A percentile compares a stretch with the other conserved stretches of the same genome.
These are phyloP conservation scores for Drosophila pseudoananassae DNA, from an alignment of 1,140 invertebrate species.

Conservation along the genomic window DNA sequence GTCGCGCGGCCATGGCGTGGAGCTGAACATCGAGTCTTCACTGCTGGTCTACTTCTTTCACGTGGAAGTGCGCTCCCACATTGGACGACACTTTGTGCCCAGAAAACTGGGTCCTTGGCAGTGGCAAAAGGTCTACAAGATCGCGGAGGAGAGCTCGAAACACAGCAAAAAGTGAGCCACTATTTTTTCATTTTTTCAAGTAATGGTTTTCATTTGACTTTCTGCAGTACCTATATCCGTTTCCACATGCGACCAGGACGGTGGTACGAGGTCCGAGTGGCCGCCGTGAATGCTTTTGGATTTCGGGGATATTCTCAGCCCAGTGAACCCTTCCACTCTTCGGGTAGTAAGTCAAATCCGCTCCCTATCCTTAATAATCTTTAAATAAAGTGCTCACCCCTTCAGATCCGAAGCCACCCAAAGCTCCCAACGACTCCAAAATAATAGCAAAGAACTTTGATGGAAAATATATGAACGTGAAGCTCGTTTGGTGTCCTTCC, in stretches of 20 bases:
- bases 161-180: constrained; percentile 51
- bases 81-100: constrained; percentile 85
- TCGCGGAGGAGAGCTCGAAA: constrained; percentile 60
- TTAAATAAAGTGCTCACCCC: neutral
- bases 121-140: constrained; percentile 80
- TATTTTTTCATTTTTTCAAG: neutral
- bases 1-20: constrained; percentile 74
- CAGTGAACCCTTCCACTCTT: constrained; percentile 87
- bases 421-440: constrained; percentile 87
- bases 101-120: constrained; percentile 86
- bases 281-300: constrained; percentile 89
- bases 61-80: constrained; percentile 86
- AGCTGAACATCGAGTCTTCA: constrained; percentile 74
- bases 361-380: neutral
- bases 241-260: constrained; percentile 88
- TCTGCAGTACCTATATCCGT: constrained; percentile 84
- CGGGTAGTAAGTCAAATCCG: constrained; percentile 79
- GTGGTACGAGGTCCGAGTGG: constrained; percentile 91
- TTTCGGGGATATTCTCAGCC: constrained; percentile 88
- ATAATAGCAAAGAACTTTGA: constrained; percentile 86
- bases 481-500: constrained; percentile 87
- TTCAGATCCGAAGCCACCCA: constrained; percentile 87
- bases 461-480: constrained; percentile 86
- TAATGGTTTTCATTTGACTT: neutral
- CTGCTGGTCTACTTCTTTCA: constrained; percentile 71